Conservation (phyloP, 2,888 invertebrate genomes). For the Drepanosiphum platanoidis region DNA sequence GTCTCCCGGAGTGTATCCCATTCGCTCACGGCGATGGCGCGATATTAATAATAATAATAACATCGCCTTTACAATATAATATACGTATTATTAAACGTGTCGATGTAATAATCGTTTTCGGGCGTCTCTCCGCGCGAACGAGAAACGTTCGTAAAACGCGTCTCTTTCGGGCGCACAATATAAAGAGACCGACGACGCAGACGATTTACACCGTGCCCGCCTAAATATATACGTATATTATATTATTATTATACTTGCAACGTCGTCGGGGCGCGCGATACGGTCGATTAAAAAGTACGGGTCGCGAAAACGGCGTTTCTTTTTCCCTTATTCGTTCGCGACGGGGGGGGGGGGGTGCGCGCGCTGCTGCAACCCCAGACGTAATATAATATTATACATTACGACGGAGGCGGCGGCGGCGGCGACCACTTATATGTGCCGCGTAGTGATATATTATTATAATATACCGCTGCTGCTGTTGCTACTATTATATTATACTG, state of each 20-base stretch:
- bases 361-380: neutral
- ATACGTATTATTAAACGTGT: neutral
- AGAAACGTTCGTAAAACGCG: neutral
- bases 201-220: neutral
- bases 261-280: conserved; percentile 1
- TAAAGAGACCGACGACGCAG: neutral
- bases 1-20: neutral
- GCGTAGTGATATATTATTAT: too few relatives aligned
- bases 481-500: too few relatives aligned
- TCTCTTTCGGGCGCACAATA: neutral
- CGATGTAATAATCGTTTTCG: conserved; percentile 45
- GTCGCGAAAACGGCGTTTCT: neutral
- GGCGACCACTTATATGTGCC: neutral
- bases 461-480: too few relatives aligned
- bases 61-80: conserved; percentile 1
- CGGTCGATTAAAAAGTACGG: conserved; percentile 22
- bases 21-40: neutral
- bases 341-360: too few relatives aligned
- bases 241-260: too few relatives aligned
- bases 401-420: neutral
- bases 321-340: conserved; percentile 20
- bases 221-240: neutral
- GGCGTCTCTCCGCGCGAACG: neutral
- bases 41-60: neutral
- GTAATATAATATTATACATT: conserved; percentile 13